These are phyloP conservation scores for Perizoma flavofasciatum DNA, from an alignment of 2,888 invertebrate genomes.

Conservation along the genomic window DNA sequence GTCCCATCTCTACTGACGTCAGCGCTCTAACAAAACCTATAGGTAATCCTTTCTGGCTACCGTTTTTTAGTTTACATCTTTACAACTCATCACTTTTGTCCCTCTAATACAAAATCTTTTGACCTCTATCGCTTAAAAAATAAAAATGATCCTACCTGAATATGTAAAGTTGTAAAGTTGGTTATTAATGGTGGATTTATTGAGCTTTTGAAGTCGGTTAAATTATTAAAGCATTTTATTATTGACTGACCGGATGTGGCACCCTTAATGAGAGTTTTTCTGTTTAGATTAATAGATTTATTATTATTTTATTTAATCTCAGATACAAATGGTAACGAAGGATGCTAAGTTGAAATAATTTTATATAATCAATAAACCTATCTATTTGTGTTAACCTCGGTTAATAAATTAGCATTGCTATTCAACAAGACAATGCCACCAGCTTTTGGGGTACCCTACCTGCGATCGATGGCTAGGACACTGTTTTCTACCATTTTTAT, in stretches of 20 bases:
- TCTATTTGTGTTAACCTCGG: too few species aligned
- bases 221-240: constrained; percentile 56
- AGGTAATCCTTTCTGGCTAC: constrained; percentile 77
- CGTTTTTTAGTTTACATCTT: constrained; percentile 60
- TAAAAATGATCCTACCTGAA: constrained; percentile 25
- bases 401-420: too few species aligned
- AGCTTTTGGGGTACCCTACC: too few species aligned
- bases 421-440: too few species aligned
- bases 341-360: constrained; percentile 4
- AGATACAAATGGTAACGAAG: too few species aligned
- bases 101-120: constrained; percentile 18
- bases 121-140: constrained; percentile 4
- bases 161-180: constrained; percentile 24
- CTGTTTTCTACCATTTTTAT: too few species aligned
- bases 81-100: constrained; percentile 62
- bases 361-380: not conserved
- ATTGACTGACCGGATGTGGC: constrained; percentile 51
- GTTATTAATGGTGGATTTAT: constrained; percentile 68
- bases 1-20: constrained; percentile 54
- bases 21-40: constrained; percentile 62
- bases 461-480: too few species aligned
- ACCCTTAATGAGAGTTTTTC: constrained; percentile 45
- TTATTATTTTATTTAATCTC: constrained; percentile 11
- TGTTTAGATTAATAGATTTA: constrained; percentile 33
- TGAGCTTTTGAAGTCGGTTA: constrained; percentile 57